A percentile compares a stretch with the other conserved stretches of the same genome.
Conservation (phyloP, 1,140 invertebrate species). For the Harlomillsia oculata region DNA sequence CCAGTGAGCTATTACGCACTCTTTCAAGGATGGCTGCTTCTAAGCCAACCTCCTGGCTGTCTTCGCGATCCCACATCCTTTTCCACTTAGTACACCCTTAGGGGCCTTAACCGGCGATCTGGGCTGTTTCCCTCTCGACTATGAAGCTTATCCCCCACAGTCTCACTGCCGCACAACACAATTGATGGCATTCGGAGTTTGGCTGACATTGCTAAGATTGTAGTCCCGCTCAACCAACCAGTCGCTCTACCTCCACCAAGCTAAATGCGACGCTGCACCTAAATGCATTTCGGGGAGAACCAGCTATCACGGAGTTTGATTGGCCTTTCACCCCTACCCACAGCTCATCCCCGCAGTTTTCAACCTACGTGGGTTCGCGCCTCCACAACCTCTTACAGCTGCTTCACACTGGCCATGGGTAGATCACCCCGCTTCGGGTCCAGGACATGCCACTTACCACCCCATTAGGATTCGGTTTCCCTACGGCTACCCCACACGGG, state of each 20-base stretch:
- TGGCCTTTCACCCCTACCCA: slow-evolving; percentile 40
- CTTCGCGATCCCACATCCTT: slow-evolving; percentile 37
- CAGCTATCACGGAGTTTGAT: slow-evolving; percentile 40
- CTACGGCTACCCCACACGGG: slow-evolving; percentile 36
- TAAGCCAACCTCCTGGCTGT: slow-evolving; percentile 42
- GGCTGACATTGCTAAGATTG: neutral
- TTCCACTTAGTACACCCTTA: slow-evolving; percentile 39
- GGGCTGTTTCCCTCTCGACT: slow-evolving; percentile 41
- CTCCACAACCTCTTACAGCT: slow-evolving; percentile 37
- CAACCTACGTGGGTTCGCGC: slow-evolving; percentile 38
- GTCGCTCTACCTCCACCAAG: slow-evolving; percentile 39
- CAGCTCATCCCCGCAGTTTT: slow-evolving; percentile 38
- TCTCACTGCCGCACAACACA: slow-evolving; percentile 36
- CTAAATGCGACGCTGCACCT: slow-evolving; percentile 36
- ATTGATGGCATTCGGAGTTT: slow-evolving; percentile 7
- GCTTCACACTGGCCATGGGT: slow-evolving; percentile 39
- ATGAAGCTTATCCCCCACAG: slow-evolving; percentile 38
- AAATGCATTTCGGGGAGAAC: slow-evolving; percentile 41
- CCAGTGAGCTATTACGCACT: slow-evolving; percentile 43
- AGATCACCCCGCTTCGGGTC: slow-evolving; percentile 41
- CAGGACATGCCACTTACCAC: slow-evolving; percentile 37
- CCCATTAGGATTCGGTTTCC: slow-evolving; percentile 41
- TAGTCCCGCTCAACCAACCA: neutral
- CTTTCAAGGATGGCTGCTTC: slow-evolving; percentile 44
- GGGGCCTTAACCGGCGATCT: slow-evolving; percentile 41